These are phyloP conservation scores for Lethenteron reissneri DNA, from an alignment of 2,113 vertebrate genomes.

Conservation along the genomic window DNA sequence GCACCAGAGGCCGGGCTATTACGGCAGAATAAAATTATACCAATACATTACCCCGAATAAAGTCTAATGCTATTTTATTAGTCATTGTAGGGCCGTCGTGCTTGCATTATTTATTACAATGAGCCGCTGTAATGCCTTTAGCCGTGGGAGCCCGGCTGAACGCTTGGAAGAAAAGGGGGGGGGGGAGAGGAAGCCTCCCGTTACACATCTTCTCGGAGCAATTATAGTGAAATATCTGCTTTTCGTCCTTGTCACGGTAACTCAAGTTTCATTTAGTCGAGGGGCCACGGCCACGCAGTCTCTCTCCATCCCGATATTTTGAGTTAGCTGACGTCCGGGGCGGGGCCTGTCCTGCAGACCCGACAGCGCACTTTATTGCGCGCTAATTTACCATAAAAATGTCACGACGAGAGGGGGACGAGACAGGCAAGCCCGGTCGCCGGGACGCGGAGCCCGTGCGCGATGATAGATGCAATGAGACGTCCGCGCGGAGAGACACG, in stretches of 20 bases:
- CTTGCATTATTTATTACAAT: constrained; percentile 4
- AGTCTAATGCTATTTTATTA: background rate
- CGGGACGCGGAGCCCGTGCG: too few relatives aligned
- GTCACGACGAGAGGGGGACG: background rate
- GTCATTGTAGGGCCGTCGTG: background rate
- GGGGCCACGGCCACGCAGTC: background rate
- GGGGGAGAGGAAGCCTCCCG: background rate
- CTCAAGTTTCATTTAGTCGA: constrained; percentile 4
- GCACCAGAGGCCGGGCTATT: background rate
- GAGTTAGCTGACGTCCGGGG: background rate
- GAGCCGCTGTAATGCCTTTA: background rate
- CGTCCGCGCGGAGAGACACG: too few relatives aligned
- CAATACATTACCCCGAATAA: constrained; percentile 3
- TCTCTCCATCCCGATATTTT: constrained; percentile 2
- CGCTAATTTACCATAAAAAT: constrained; percentile 3
- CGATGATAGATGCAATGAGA: too few relatives aligned
- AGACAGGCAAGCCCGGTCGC: background rate
- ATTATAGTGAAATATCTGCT: constrained; percentile 4
- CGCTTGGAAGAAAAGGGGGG: background rate
- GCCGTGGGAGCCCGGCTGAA: constrained; percentile 3
- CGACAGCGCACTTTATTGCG: constrained; percentile 2
- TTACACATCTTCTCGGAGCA: constrained; percentile 5
- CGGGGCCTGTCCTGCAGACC: background rate
- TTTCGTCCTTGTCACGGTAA: constrained; percentile 6
- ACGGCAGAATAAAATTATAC: constrained; percentile 1